These are phyloP conservation scores for Planiliza haematocheilus DNA, from an alignment of 2,113 vertebrate genomes.

Conservation along the genomic window DNA sequence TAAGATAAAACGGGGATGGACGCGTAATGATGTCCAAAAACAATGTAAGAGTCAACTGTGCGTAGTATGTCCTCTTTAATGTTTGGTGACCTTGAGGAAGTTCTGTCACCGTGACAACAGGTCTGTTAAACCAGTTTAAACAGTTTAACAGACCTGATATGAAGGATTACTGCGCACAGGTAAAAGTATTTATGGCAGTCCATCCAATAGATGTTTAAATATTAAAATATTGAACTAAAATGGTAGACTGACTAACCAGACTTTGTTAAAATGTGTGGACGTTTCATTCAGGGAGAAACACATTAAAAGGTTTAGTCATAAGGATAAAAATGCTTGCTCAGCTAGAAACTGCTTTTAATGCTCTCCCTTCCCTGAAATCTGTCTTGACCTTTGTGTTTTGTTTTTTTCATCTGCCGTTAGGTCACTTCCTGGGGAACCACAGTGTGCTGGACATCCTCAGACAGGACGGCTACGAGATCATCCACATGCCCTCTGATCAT, in stretches of 20 bases:
- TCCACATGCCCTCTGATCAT: constrained; percentile 87
- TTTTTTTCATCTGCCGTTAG: constrained; percentile 77
- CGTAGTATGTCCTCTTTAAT: no score
- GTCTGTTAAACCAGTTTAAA: no score
- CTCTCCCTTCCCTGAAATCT: not conserved
- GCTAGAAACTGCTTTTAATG: not conserved
- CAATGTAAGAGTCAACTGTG: no score
- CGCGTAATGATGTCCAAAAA: no score
- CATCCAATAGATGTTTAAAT: not conserved
- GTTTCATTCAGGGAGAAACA: not conserved
- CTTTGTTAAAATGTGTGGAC: not conserved
- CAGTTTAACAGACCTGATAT: no score
- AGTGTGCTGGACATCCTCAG: constrained; percentile 96
- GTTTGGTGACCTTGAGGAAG: no score
- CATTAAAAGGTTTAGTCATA: not conserved
- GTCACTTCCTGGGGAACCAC: constrained; percentile 98
- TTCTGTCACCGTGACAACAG: no score
- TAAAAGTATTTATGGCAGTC: not conserved
- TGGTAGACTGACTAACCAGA: not conserved
- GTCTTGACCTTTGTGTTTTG: constrained; percentile 3
- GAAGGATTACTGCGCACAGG: no score
- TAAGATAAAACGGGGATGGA: no score
- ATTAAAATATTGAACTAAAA: not conserved
- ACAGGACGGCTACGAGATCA: constrained; percentile 93
- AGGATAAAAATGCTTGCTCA: not conserved